Percentiles rank a stretch among this genome's conserved stretches.
Conservation (phyloP, 2,113 vertebrate genomes). For the Crocuta crocuta region DNA sequence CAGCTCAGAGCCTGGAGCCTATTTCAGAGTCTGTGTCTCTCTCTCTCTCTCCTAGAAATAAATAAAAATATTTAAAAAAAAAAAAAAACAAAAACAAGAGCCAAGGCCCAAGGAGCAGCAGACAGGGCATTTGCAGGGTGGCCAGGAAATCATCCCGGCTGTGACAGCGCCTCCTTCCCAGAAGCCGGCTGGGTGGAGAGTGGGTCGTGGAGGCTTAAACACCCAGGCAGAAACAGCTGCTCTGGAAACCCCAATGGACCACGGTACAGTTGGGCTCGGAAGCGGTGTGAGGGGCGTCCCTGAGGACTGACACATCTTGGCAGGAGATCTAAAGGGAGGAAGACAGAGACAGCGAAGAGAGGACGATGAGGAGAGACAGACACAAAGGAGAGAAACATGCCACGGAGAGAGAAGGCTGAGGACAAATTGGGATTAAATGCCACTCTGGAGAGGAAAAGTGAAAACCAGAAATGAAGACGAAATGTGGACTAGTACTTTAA, state of each 20-base stretch:
- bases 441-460: background rate
- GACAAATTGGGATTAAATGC: conserved; percentile 4
- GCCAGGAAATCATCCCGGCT: background rate
- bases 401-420: background rate
- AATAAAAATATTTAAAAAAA: too few species aligned
- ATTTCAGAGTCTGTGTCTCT: too few species aligned
- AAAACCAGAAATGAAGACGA: conserved; percentile 10
- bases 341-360: background rate
- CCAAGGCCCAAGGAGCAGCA: background rate
- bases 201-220: background rate
- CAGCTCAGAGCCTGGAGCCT: too few species aligned
- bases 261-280: background rate
- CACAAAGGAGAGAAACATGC: background rate
- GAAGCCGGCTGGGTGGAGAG: background rate
- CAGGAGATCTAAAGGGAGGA: background rate
- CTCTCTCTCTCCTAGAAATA: too few species aligned
- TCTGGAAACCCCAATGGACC: background rate
- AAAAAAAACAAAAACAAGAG: too few species aligned
- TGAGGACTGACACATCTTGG: background rate
- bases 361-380: background rate
- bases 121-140: background rate
- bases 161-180: background rate
- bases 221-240: background rate
- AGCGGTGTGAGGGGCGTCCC: background rate
- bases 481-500: background rate